Conservation (phyloP, 1,140 invertebrate species). For the Phortica variegata region DNA sequence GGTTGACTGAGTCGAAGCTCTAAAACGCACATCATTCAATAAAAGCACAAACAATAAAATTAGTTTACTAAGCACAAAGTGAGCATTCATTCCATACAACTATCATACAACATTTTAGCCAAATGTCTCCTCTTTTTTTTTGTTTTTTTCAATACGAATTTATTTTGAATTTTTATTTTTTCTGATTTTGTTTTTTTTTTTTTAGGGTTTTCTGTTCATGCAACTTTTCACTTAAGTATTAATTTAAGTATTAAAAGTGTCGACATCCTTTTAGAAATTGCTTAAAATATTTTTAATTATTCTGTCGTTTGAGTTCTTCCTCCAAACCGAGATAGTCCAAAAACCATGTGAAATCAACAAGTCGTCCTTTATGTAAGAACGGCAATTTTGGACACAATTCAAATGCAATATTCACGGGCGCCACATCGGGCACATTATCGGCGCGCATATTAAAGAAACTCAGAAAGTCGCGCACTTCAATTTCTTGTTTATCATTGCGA, state of each 20-base stretch:
- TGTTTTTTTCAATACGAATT: too few relatives aligned
- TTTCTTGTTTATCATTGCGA: slow-evolving; percentile 64
- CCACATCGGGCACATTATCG: slow-evolving; percentile 42
- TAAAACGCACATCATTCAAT: slow-evolving; percentile 56
- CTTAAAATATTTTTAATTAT: slow-evolving; percentile 12
- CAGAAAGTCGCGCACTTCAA: slow-evolving; percentile 57
- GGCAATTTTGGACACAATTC: slow-evolving; percentile 52
- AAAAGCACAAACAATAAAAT: slow-evolving; percentile 23
- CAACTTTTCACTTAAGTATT: too few relatives aligned
- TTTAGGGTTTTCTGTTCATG: too few relatives aligned
- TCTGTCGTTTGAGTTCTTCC: slow-evolving; percentile 33
- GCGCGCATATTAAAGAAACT: slow-evolving; percentile 41
- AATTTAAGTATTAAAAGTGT: too few relatives aligned
- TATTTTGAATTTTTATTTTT: too few relatives aligned
- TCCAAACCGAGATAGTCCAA: slow-evolving; percentile 44
- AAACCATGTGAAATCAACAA: slow-evolving; percentile 47
- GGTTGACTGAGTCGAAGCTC: slow-evolving; percentile 89
- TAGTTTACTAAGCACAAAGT: slow-evolving; percentile 42
- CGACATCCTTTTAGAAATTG: slow-evolving; percentile 5
- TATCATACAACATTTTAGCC: too few relatives aligned
- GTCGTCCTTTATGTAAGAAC: slow-evolving; percentile 43
- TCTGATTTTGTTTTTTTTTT: too few relatives aligned
- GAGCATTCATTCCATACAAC: slow-evolving; percentile 48
- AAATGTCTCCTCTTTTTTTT: too few relatives aligned
- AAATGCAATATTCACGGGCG: slow-evolving; percentile 49